These are phyloP conservation scores for Mesaphorura yosii DNA, from an alignment of 1,140 invertebrate genomes.

Conservation along the genomic window DNA sequence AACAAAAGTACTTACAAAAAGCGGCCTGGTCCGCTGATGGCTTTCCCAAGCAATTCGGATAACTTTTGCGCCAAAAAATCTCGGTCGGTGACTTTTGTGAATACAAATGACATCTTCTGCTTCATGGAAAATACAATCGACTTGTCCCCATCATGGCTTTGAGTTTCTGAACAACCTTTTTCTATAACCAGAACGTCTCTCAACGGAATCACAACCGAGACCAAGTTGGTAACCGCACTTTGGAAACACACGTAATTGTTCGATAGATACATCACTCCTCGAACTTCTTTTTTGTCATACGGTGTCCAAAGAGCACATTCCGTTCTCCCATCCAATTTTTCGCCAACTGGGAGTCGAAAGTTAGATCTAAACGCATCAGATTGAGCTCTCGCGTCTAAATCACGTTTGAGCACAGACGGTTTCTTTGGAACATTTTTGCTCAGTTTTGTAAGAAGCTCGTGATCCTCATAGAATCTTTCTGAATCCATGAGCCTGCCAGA, in stretches of 20 bases:
- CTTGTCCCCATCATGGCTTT: slow-evolving; percentile 50
- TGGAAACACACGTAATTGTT: slow-evolving; percentile 93
- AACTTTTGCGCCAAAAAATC: slow-evolving; percentile 83
- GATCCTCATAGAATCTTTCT: slow-evolving; percentile 73
- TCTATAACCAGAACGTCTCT: slow-evolving; percentile 63
- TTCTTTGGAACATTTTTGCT: slow-evolving; percentile 77
- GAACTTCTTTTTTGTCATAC: slow-evolving; percentile 79
- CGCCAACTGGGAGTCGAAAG: slow-evolving; percentile 71
- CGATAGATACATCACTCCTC: slow-evolving; percentile 83
- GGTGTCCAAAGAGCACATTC: slow-evolving; percentile 88
- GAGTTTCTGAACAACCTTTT: slow-evolving; percentile 49
- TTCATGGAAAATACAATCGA: slow-evolving; percentile 73
- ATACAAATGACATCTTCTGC: slow-evolving; percentile 70
- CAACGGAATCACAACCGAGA: slow-evolving; percentile 71
- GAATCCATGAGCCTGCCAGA: slow-evolving; percentile 63
- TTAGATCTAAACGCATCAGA: slow-evolving; percentile 67
- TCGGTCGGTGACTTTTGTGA: slow-evolving; percentile 75
- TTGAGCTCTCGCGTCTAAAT: slow-evolving; percentile 84
- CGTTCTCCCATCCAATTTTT: slow-evolving; percentile 83
- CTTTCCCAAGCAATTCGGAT: slow-evolving; percentile 65
- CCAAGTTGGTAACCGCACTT: slow-evolving; percentile 57
- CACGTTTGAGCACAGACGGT: slow-evolving; percentile 76
- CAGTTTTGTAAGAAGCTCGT: slow-evolving; percentile 64
- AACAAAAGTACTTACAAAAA: slow-evolving; percentile 8
- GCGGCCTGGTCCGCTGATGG: slow-evolving; percentile 31